phyloP scores from a whole-genome alignment of 2,113 vertebrate genomes.

The Strix uralensis region DNA sequence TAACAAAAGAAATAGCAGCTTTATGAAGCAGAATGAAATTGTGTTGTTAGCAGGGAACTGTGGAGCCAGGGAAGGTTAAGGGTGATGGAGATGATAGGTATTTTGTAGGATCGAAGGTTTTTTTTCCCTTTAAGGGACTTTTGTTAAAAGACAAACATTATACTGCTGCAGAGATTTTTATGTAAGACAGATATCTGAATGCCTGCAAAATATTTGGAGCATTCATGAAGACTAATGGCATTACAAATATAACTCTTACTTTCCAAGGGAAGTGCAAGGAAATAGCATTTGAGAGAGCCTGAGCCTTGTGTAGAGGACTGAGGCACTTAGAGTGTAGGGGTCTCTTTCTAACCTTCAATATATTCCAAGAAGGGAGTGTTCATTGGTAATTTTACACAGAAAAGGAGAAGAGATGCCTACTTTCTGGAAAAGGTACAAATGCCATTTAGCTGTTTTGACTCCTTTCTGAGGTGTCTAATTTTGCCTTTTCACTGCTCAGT shows the following conservation, averaged over 20 bases:
- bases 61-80: neutral
- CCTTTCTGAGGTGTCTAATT: neutral
- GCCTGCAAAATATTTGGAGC: neutral
- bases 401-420: neutral
- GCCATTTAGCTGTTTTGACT: neutral
- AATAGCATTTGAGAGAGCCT: neutral
- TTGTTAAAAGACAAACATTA: neutral
- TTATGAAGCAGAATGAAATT: neutral
- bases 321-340: neutral
- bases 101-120: neutral
- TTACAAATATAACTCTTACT: neutral
- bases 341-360: neutral
- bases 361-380: neutral
- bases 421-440: neutral
- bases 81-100: neutral
- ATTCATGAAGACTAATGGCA: neutral
- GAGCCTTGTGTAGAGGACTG: neutral
- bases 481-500: neutral
- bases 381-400: neutral
- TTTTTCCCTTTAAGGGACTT: neutral
- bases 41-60: neutral
- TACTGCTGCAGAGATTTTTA: neutral
- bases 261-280: neutral
- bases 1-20: neutral
- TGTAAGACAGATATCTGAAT: neutral